Base-by-base conservation (phyloP, 2,113 vertebrate species). In the Zapornia atra region DNA sequence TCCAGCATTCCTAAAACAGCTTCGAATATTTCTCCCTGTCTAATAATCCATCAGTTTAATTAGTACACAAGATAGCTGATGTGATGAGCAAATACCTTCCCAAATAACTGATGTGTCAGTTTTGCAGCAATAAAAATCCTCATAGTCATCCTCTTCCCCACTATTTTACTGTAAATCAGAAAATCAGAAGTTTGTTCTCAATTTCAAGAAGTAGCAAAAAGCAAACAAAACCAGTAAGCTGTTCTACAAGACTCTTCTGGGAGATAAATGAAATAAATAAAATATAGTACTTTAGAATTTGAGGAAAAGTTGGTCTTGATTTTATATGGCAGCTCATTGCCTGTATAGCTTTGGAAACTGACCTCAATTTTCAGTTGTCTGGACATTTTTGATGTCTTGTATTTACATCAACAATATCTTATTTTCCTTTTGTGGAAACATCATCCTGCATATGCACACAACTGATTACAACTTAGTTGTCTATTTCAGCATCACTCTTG, bases 31-130 rank as follows among this genome's bases (percentile, higher is more conserved):
- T 66, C 64, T 92, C 76, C 80, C 76, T 91, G 56, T 79, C 72
- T 68, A 84, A 75, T 82, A 94, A 92, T 90, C 81, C 51, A 68
- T 89, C 88, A 77, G 4, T 87, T 91, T 95, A 84, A 94, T 95
- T 95, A 91, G 81, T 88, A 85, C 34, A 56, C 25, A 57, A 69
- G 70, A 82, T 82, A 86, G 78, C 33, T 94, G 84, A 76, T 5
- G 53, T 61, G 81, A 91, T 95, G 70, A 91, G 81, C 48, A 79
- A 95, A 56, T 71, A 94, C 33, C 56, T 91, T 81, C 51, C 53
- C 69, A 84, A 94, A 82, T 81, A 86, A 86, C 29, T 69, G 50
- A 76, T 89, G n/a, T 85, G 36, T 40, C 40, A 42, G 57, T 77
- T 92, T 38, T 33, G 59, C 75, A 79, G 66, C 44, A 82, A 57